Percentiles rank a stretch among this genome's conserved stretches.
These are phyloP conservation scores for Atta texana DNA, from an alignment of 1,140 invertebrate genomes.

Conservation along the genomic window DNA sequence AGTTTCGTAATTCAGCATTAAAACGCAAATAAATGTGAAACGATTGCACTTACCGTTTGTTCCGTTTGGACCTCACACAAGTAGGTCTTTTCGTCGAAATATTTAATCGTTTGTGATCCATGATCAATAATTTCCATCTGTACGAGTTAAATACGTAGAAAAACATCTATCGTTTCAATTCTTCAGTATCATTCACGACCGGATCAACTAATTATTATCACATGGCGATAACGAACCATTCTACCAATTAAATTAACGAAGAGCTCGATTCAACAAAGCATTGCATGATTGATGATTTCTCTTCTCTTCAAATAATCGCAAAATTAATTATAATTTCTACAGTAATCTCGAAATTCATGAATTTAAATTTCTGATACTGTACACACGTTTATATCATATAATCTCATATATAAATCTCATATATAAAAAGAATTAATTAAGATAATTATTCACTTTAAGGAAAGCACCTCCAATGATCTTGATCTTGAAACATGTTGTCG, in stretches of 20 bases:
- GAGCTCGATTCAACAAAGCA: conserved; percentile 43
- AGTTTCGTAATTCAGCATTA: neutral
- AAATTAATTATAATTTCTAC: neutral
- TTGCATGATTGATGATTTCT: conserved; percentile 44
- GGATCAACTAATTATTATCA: conserved; percentile 29
- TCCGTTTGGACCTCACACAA: conserved; percentile 53
- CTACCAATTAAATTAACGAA: conserved; percentile 74
- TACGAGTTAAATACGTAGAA: neutral
- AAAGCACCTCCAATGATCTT: too few relatives aligned
- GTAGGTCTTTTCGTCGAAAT: neutral
- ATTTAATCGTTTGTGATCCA: conserved; percentile 8
- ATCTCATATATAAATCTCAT: too few relatives aligned
- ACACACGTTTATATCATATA: too few relatives aligned
- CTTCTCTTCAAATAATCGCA: neutral
- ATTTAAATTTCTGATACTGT: neutral
- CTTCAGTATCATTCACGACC: neutral
- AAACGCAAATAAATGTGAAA: neutral
- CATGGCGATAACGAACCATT: conserved; percentile 70
- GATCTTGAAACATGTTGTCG: too few relatives aligned
- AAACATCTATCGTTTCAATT: neutral
- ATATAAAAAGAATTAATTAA: too few relatives aligned
- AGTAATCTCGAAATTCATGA: neutral
- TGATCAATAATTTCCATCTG: conserved; percentile 21
- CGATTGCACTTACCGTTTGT: conserved; percentile 78
- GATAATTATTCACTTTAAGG: too few relatives aligned